Percentiles rank a stretch among this genome's conserved stretches.
phyloP scores from a whole-genome alignment of 2,888 invertebrate genomes.

The Nemotelus pantherinus region DNA sequence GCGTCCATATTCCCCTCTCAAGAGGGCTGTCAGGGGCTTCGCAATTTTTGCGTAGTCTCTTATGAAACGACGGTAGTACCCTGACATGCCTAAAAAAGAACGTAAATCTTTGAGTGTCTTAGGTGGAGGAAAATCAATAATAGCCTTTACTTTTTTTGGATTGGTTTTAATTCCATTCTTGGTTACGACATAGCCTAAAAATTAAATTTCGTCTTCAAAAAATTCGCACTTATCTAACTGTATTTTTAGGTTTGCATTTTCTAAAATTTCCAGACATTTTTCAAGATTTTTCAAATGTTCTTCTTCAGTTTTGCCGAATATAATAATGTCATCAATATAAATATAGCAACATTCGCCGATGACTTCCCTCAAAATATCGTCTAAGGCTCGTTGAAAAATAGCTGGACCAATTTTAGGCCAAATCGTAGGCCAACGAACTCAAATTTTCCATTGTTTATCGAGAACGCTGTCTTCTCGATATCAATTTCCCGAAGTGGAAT shows the following conservation, averaged over 20 bases:
- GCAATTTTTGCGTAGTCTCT: background rate
- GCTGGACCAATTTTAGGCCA: background rate
- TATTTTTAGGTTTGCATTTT: constrained; percentile 7
- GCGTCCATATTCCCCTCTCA: constrained; percentile 25
- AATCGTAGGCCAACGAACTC: constrained; percentile 1
- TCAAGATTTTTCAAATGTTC: background rate
- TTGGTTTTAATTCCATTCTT: constrained; percentile 12
- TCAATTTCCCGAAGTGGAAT: constrained; percentile 9
- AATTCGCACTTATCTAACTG: constrained; percentile 36
- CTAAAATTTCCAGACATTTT: background rate
- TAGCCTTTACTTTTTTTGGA: constrained; percentile 1
- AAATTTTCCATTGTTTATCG: constrained; percentile 29
- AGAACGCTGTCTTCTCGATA: constrained; percentile 31
- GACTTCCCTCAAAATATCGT: background rate
- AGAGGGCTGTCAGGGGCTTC: constrained; percentile 1
- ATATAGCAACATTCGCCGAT: constrained; percentile 8
- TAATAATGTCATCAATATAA: background rate
- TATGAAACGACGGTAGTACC: constrained; percentile 6
- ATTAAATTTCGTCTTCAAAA: background rate
- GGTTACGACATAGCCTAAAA: constrained; percentile 2
- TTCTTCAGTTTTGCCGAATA: background rate
- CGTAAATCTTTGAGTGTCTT: constrained; percentile 17
- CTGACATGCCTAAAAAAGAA: constrained; percentile 17
- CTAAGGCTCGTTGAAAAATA: background rate
- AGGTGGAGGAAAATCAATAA: constrained; percentile 2